Percentiles rank a stretch among this genome's conserved stretches.
Evolutionary conservation across 2,113 vertebrate genomes (phyloP).

Genomic region (Xerus inauris): DNA sequence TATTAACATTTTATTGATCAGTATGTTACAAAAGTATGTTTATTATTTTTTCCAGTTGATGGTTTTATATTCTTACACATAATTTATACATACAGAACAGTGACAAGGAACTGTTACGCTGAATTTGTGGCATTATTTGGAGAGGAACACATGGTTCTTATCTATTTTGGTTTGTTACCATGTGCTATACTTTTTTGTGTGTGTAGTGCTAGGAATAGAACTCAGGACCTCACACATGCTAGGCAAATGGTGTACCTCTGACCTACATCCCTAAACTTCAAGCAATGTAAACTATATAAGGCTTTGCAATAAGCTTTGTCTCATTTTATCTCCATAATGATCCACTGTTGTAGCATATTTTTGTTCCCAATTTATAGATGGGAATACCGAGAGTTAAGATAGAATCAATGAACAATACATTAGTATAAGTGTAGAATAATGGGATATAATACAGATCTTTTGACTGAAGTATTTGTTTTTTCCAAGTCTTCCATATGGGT

Average conservation of each 20-base stretch:
- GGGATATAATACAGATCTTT: not conserved
- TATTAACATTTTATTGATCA: conserved; percentile 19
- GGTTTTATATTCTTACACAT: not conserved
- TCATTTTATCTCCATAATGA: conserved; percentile 11
- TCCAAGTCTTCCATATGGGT: not conserved
- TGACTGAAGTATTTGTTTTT: not conserved
- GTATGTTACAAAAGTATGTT: conserved; percentile 14
- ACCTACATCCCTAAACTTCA: not conserved
- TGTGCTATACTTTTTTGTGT: not conserved
- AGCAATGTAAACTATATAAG: not conserved
- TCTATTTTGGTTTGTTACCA: conserved; percentile 27
- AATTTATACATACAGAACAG: conserved; percentile 8
- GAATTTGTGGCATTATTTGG: not conserved
- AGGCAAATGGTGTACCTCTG: not conserved
- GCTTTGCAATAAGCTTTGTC: not conserved
- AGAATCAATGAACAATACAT: not conserved
- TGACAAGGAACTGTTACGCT: not conserved
- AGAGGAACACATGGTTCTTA: conserved; percentile 1
- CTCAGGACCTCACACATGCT: not conserved
- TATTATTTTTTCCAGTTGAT: not conserved
- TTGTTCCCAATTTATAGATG: not conserved
- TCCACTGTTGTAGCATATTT: not conserved
- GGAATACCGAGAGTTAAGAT: not conserved
- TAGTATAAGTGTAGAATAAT: not conserved
- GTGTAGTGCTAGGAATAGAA: not conserved